Conservation (phyloP, 2,888 invertebrate genomes). For the Biston betularia region DNA sequence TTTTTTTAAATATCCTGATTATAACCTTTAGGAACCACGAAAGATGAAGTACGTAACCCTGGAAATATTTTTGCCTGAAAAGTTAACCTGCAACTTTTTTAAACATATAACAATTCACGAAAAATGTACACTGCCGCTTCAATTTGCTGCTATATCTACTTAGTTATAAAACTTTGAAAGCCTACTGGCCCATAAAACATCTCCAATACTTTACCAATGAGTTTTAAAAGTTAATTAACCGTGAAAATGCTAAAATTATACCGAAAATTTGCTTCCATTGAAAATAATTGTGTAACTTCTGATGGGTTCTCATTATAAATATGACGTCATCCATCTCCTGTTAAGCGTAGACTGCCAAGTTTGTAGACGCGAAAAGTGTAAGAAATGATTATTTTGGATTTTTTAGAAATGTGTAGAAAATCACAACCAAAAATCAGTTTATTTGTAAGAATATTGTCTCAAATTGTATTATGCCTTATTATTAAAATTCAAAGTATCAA, state of each 20-base stretch:
- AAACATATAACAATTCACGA: too few relatives aligned
- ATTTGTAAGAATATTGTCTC: too few relatives aligned
- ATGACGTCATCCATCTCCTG: constrained; percentile 52
- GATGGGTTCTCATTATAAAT: constrained; percentile 58
- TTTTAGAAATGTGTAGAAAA: too few relatives aligned
- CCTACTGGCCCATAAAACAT: constrained; percentile 13
- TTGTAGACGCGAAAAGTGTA: background rate
- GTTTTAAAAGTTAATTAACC: constrained; percentile 33
- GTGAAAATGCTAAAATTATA: constrained; percentile 35
- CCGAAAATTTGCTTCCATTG: constrained; percentile 49
- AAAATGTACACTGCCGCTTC: background rate
- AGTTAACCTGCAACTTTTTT: too few relatives aligned
- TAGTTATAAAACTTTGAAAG: background rate
- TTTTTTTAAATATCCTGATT: too few relatives aligned
- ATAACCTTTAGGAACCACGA: too few relatives aligned
- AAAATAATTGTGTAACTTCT: constrained; percentile 63
- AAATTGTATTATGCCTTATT: too few relatives aligned
- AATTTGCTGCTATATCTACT: background rate
- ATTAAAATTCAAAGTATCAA: too few relatives aligned
- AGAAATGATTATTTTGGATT: too few relatives aligned
- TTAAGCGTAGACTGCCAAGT: background rate
- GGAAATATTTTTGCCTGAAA: too few relatives aligned
- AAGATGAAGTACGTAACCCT: too few relatives aligned
- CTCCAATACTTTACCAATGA: constrained; percentile 21
- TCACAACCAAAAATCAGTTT: too few relatives aligned